These are phyloP conservation scores for Tokudaia muenninki DNA, from an alignment of 2,797 vertebrate genomes.

Conservation along the genomic window DNA sequence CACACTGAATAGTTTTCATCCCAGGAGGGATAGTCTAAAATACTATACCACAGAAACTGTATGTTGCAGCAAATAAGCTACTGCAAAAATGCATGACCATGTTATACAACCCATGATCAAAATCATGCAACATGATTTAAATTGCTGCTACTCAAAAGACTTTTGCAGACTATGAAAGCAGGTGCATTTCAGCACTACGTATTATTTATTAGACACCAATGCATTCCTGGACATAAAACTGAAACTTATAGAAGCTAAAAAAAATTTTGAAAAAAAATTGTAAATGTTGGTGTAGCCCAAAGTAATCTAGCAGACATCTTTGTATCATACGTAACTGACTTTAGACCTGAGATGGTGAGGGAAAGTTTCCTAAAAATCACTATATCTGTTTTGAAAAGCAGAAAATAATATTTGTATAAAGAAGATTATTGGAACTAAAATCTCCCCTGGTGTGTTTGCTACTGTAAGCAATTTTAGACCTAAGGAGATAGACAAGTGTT, in stretches of 20 bases:
- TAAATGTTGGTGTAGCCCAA: slow-evolving; percentile 29
- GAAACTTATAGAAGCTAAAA: not conserved
- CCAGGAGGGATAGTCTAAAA: slow-evolving; percentile 38
- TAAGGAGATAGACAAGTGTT: not conserved
- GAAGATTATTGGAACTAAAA: slow-evolving; percentile 57
- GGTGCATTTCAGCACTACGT: slow-evolving; percentile 62
- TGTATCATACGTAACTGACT: slow-evolving; percentile 51
- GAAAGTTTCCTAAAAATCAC: slow-evolving; percentile 53
- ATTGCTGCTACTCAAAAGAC: slow-evolving; percentile 60
- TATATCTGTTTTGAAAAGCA: slow-evolving; percentile 61
- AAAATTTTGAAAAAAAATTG: not conserved
- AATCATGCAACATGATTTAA: slow-evolving; percentile 66
- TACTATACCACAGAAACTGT: slow-evolving; percentile 57
- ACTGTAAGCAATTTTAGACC: slow-evolving; percentile 29
- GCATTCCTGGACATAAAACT: slow-evolving; percentile 65
- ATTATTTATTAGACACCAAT: slow-evolving; percentile 58
- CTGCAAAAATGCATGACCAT: slow-evolving; percentile 73
- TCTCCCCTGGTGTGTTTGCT: not conserved
- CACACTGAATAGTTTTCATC: slow-evolving; percentile 9
- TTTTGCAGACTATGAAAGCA: slow-evolving; percentile 66
- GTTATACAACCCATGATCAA: slow-evolving; percentile 59
- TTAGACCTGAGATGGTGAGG: not conserved
- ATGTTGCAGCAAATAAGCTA: slow-evolving; percentile 69
- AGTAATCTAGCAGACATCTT: slow-evolving; percentile 33
- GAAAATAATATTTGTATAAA: slow-evolving; percentile 28